phyloP scores from a whole-genome alignment of 2,888 invertebrate genomes.

The Tenthredo scrophulariae region DNA sequence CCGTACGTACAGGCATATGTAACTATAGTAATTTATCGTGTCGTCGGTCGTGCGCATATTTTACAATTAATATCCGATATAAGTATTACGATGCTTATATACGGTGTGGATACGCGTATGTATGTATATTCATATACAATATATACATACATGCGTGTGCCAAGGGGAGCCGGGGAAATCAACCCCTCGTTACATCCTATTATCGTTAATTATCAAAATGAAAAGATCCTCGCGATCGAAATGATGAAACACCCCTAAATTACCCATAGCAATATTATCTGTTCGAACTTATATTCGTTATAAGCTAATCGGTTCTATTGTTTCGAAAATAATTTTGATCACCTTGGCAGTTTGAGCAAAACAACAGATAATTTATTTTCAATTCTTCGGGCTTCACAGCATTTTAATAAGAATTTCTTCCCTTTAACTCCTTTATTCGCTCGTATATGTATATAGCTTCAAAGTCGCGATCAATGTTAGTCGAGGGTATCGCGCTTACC shows the following conservation, averaged over 20 bases:
- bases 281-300: not conserved
- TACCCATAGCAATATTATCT: not conserved
- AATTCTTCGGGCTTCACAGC: too few species aligned
- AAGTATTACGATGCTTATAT: not conserved
- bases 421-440: too few species aligned
- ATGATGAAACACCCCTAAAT: too few species aligned
- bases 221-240: too few species aligned
- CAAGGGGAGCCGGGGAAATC: constrained; percentile 13
- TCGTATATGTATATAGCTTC: too few species aligned
- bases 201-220: not conserved
- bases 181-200: not conserved
- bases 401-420: too few species aligned
- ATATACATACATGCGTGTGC: constrained; percentile 6
- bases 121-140: not conserved
- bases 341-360: too few species aligned
- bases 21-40: constrained; percentile 1
- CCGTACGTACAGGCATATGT: constrained; percentile 19
- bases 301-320: too few species aligned
- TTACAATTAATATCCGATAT: not conserved
- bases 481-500: not conserved
- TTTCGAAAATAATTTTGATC: too few species aligned
- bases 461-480: not conserved
- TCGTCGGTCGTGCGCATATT: constrained; percentile 11
- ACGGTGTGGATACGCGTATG: not conserved
- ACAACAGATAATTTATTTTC: too few species aligned